Conservation (phyloP, 2,797 vertebrate genomes). For the Neoniphon sammara region DNA sequence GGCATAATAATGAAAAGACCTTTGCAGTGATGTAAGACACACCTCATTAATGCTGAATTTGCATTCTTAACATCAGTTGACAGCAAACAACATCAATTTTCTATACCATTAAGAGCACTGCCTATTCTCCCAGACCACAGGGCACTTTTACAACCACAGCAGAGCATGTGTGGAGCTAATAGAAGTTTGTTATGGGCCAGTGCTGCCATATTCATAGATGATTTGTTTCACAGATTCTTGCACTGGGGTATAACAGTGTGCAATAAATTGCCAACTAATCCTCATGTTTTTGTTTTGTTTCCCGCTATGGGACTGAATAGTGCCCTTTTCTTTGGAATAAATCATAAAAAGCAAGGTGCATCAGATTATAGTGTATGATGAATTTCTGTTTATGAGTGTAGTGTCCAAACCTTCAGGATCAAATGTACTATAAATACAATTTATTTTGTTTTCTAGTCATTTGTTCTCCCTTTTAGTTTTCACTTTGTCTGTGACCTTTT, state of each 20-base stretch:
- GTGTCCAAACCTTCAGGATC: conserved; percentile 10
- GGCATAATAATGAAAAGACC: conserved; percentile 14
- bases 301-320: conserved; percentile 40
- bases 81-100: conserved; percentile 51
- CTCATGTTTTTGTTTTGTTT: conserved; percentile 41
- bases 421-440: conserved; percentile 30
- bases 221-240: conserved; percentile 47
- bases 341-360: conserved; percentile 43
- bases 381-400: conserved; percentile 36
- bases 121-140: conserved; percentile 16
- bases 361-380: conserved; percentile 41
- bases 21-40: conserved; percentile 40
- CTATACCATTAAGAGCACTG: conserved; percentile 30
- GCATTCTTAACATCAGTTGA: conserved; percentile 54
- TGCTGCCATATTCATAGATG: conserved; percentile 47
- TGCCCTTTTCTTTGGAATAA: conserved; percentile 12
- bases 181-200: conserved; percentile 32
- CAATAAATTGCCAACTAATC: conserved; percentile 49
- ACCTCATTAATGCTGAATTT: conserved; percentile 53
- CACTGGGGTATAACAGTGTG: not conserved
- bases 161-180: conserved; percentile 5
- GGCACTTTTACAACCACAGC: conserved; percentile 5
- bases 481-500: conserved; percentile 27
- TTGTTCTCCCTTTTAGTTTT: conserved; percentile 15
- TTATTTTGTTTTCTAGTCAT: conserved; percentile 17